Evolutionary conservation across 2,113 vertebrate species (phyloP).

Genomic region (Melozone crissalis): DNA sequence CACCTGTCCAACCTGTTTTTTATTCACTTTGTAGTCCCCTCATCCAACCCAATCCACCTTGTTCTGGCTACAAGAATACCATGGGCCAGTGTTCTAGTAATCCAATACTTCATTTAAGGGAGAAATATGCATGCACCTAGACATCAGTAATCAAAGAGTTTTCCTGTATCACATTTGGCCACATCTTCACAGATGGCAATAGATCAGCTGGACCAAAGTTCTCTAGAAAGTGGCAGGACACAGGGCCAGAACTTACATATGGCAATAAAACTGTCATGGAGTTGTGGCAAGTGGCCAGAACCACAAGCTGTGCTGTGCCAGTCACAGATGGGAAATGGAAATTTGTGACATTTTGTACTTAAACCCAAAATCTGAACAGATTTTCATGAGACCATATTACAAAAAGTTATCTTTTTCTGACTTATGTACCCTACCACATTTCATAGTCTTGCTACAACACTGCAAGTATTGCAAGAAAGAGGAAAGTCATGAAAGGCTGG

Average conservation of each 20-base stretch:
- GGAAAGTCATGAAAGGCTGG: neutral
- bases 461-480: neutral
- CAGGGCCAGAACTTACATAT: neutral
- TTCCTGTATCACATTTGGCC: neutral
- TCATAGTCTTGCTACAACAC: neutral
- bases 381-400: neutral
- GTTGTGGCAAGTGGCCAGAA: slow-evolving; percentile 26
- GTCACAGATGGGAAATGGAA: slow-evolving; percentile 40
- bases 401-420: neutral
- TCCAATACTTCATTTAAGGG: neutral
- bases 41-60: neutral
- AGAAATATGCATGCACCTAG: neutral
- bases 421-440: neutral
- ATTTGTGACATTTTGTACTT: slow-evolving; percentile 34
- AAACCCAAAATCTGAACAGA: slow-evolving; percentile 14
- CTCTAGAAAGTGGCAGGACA: neutral
- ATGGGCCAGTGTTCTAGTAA: neutral
- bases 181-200: slow-evolving; percentile 4
- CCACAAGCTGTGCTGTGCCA: slow-evolving; percentile 16
- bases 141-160: neutral
- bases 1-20: neutral
- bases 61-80: neutral
- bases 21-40: neutral
- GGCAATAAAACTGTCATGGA: slow-evolving; percentile 20
- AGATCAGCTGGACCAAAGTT: slow-evolving; percentile 1